Conservation (phyloP, 2,888 invertebrate genomes). For the Cerastis leucographa region DNA sequence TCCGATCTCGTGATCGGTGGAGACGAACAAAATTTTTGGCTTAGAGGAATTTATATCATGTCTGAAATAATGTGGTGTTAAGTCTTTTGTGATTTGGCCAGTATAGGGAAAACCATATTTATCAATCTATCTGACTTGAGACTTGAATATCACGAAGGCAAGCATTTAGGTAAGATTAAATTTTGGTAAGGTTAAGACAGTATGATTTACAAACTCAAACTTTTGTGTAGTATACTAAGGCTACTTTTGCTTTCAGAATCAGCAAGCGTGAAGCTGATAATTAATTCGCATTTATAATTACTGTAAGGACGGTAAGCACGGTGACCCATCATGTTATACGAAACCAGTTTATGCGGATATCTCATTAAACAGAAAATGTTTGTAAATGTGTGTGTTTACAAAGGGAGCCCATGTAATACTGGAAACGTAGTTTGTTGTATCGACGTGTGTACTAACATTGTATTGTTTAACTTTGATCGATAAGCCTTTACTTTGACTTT, state of each 20-base stretch:
- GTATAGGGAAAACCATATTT: background rate
- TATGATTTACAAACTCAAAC: background rate
- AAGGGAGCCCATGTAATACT: no score
- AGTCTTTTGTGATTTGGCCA: background rate
- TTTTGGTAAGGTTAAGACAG: background rate
- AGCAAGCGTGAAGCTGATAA: background rate
- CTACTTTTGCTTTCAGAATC: background rate
- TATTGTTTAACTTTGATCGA: slow-evolving; percentile 28
- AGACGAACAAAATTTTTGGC: background rate
- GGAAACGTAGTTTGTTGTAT: no score
- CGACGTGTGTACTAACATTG: background rate
- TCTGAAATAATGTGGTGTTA: background rate
- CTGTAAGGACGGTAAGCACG: background rate
- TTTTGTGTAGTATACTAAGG: background rate
- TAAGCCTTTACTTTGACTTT: background rate
- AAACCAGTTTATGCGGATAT: no score
- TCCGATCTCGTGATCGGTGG: no score
- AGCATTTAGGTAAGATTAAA: background rate
- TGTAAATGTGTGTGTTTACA: no score
- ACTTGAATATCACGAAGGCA: background rate
- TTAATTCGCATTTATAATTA: slow-evolving; percentile 18
- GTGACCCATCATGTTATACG: no score
- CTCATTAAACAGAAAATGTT: no score
- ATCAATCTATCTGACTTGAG: background rate
- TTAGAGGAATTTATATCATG: background rate